Percentiles rank a stretch among this genome's conserved stretches.
Evolutionary conservation across 1,140 invertebrate species (phyloP).

Genomic region (Centruroides vittatus): DNA sequence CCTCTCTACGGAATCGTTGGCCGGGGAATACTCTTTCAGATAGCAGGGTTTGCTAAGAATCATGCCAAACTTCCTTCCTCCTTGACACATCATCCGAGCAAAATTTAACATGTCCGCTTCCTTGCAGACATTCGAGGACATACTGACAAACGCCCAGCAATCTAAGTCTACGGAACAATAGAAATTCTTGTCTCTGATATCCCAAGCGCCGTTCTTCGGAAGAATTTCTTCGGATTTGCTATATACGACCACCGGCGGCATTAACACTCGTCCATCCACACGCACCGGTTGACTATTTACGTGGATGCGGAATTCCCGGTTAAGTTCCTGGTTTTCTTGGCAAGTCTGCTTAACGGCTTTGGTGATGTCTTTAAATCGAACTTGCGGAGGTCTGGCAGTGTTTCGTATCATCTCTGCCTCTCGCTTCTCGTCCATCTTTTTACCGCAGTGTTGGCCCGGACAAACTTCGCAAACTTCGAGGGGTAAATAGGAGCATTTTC

Average conservation of each 20-base stretch:
- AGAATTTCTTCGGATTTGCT: background rate
- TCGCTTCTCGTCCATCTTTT: slow-evolving; percentile 12
- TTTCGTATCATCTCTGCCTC: slow-evolving; percentile 18
- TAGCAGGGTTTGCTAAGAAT: background rate
- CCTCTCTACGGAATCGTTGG: background rate
- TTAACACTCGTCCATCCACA: slow-evolving; percentile 16
- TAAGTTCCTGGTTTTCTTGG: slow-evolving; percentile 9
- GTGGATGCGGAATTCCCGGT: slow-evolving; percentile 20
- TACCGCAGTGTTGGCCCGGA: slow-evolving; percentile 19
- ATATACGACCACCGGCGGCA: slow-evolving; percentile 10
- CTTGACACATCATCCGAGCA: background rate
- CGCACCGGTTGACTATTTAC: slow-evolving; percentile 10
- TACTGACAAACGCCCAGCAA: slow-evolving; percentile 17
- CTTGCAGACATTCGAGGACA: slow-evolving; percentile 3
- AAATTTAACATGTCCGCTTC: background rate
- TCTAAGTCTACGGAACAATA: slow-evolving; percentile 31
- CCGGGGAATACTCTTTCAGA: background rate
- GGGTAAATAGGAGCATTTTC: slow-evolving; percentile 21
- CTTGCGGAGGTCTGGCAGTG: slow-evolving; percentile 20
- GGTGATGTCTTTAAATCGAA: slow-evolving; percentile 16
- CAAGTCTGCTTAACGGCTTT: background rate
- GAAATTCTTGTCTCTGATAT: slow-evolving; percentile 44
- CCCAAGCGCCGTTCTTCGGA: slow-evolving; percentile 38
- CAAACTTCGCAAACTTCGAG: slow-evolving; percentile 25
- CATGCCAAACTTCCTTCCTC: slow-evolving; percentile 1